Percentiles rank a stretch among this genome's conserved stretches.
Conservation (phyloP, 2,113 vertebrate genomes). For the Sturnus vulgaris region DNA sequence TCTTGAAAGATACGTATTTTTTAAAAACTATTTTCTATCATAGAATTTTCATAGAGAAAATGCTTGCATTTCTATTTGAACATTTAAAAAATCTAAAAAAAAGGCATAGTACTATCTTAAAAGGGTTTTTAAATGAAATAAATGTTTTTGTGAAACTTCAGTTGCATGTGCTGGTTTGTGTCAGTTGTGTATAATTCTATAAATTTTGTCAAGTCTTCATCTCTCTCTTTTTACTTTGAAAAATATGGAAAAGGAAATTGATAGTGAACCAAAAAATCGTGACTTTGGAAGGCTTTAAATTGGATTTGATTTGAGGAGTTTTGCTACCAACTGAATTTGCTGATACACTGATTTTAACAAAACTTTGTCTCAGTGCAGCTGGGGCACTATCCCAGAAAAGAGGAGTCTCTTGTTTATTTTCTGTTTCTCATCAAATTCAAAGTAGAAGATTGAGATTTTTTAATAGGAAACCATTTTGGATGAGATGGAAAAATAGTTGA, state of each 20-base stretch:
- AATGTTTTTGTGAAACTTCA: not conserved
- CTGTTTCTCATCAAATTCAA: not conserved
- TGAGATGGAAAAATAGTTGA: not conserved
- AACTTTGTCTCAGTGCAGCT: not conserved
- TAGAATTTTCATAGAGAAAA: not conserved
- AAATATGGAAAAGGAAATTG: not conserved
- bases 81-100: not conserved
- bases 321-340: not conserved
- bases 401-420: not conserved
- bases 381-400: not conserved
- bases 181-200: not conserved
- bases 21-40: not conserved
- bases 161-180: not conserved
- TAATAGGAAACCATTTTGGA: not conserved
- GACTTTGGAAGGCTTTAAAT: not conserved
- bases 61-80: not conserved
- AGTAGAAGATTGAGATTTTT: not conserved
- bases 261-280: not conserved
- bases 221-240: not conserved
- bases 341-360: not conserved
- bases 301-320: not conserved
- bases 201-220: not conserved
- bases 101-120: not conserved
- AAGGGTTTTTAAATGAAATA: not conserved
- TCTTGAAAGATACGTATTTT: accelerated